phyloP scores from a whole-genome alignment of 2,797 vertebrate species.

The Melanotaenia nigrans region DNA sequence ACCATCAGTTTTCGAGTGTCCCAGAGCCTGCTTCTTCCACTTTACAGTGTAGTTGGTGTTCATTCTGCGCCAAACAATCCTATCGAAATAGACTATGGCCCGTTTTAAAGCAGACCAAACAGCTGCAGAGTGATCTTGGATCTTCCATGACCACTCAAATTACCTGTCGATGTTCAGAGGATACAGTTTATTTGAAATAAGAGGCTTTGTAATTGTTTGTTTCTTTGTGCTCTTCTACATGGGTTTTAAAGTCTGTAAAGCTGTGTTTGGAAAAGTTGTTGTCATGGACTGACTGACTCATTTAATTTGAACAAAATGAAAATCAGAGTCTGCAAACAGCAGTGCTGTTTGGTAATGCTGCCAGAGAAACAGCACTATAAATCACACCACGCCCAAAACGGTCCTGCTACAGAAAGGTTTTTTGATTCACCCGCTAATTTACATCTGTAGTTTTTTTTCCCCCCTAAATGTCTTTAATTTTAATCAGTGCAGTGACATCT shows the following conservation, averaged over 20 bases:
- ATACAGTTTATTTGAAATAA: conserved; percentile 4
- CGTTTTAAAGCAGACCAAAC: too few relatives aligned
- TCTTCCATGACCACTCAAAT: background rate
- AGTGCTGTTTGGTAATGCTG: conserved; percentile 28
- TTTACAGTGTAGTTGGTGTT: too few relatives aligned
- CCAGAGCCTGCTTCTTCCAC: too few relatives aligned
- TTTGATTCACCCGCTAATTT: background rate
- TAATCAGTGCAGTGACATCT: background rate
- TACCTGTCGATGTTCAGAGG: background rate
- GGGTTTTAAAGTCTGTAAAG: background rate
- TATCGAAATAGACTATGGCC: too few relatives aligned
- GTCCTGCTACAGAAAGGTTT: background rate
- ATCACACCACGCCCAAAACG: background rate
- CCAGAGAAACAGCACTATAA: conserved; percentile 18
- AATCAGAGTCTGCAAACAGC: background rate
- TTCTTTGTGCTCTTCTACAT: background rate
- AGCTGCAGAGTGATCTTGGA: too few relatives aligned
- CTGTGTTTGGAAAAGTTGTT: conserved; percentile 12
- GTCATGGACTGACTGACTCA: conserved; percentile 16
- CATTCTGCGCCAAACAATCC: too few relatives aligned
- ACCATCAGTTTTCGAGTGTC: too few relatives aligned
- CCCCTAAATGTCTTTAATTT: background rate
- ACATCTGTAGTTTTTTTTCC: background rate
- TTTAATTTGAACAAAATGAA: conserved; percentile 3
- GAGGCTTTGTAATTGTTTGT: conserved; percentile 3